These are phyloP conservation scores for Seriola aureovittata DNA, from an alignment of 2,113 vertebrate genomes.

Conservation along the genomic window DNA sequence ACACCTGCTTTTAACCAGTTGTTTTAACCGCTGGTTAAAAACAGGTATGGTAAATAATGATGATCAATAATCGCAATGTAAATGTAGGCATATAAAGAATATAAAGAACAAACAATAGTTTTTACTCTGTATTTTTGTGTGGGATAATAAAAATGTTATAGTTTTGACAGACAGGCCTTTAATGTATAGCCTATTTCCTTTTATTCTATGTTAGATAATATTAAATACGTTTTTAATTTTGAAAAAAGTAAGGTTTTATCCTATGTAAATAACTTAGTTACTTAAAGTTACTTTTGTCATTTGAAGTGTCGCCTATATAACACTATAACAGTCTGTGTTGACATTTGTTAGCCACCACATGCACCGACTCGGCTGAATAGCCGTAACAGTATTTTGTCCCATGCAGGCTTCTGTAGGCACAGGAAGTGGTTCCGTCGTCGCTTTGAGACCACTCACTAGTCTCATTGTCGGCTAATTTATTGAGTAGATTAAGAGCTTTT, in stretches of 20 bases:
- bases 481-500: background rate
- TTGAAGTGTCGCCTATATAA: no score
- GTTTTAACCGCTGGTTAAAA: background rate
- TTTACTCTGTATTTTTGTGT: background rate
- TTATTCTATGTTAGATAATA: no score
- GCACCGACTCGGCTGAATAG: background rate
- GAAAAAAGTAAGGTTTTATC: no score
- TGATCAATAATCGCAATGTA: background rate
- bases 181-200: no score
- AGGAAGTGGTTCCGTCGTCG: conserved; percentile 46
- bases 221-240: no score
- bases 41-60: background rate
- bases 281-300: no score
- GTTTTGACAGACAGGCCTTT: no score
- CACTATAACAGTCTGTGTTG: background rate
- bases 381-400: background rate
- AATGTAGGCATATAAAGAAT: background rate
- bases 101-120: no score
- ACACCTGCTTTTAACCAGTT: no score
- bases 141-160: background rate
- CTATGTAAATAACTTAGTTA: no score
- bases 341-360: conserved; percentile 4
- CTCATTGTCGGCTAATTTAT: background rate
- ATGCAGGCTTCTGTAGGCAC: conserved; percentile 61
- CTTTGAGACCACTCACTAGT: background rate